A percentile compares a stretch with the other conserved stretches of the same genome.
These are phyloP conservation scores for Lordiphosa andalusiaca DNA, from an alignment of 2,888 invertebrate genomes.

Conservation along the genomic window DNA sequence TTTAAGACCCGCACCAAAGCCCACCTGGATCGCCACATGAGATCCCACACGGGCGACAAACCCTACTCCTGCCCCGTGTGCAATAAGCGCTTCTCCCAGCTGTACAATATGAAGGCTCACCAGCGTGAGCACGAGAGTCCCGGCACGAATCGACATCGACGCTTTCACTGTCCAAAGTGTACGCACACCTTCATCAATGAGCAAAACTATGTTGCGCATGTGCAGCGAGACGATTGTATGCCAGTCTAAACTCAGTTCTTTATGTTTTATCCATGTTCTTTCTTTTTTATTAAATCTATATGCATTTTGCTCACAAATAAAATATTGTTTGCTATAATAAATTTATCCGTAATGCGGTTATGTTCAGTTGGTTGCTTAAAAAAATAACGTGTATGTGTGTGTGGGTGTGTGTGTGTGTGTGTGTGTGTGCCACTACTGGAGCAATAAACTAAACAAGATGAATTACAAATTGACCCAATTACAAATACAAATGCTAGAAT, in stretches of 20 bases:
- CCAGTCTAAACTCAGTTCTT: constrained; percentile 36
- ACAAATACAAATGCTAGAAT: constrained; percentile 48
- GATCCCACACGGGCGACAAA: constrained; percentile 80
- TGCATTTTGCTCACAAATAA: constrained; percentile 74
- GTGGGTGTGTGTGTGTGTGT: constrained; percentile 46
- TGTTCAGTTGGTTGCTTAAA: constrained; percentile 61
- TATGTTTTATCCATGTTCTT: constrained; percentile 29
- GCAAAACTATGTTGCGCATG: constrained; percentile 56
- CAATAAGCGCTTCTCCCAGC: constrained; percentile 68
- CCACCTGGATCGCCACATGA: constrained; percentile 80
- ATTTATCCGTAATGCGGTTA: constrained; percentile 64
- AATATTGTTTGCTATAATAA: constrained; percentile 67
- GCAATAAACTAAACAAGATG: constrained; percentile 34
- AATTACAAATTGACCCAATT: constrained; percentile 43
- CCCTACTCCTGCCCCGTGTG: constrained; percentile 65
- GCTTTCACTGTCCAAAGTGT: constrained; percentile 62
- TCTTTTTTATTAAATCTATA: constrained; percentile 70
- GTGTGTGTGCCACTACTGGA: constrained; percentile 43
- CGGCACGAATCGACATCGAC: constrained; percentile 61
- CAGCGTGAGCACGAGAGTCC: constrained; percentile 63
- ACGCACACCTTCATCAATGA: constrained; percentile 67
- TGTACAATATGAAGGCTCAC: constrained; percentile 71
- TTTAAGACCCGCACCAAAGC: constrained; percentile 80
- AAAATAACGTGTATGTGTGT: constrained; percentile 63
- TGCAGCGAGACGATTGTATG: constrained; percentile 53